Evolutionary conservation across 1,140 invertebrate species (phyloP).

Genomic region (Drosophila sturtevanti): DNA sequence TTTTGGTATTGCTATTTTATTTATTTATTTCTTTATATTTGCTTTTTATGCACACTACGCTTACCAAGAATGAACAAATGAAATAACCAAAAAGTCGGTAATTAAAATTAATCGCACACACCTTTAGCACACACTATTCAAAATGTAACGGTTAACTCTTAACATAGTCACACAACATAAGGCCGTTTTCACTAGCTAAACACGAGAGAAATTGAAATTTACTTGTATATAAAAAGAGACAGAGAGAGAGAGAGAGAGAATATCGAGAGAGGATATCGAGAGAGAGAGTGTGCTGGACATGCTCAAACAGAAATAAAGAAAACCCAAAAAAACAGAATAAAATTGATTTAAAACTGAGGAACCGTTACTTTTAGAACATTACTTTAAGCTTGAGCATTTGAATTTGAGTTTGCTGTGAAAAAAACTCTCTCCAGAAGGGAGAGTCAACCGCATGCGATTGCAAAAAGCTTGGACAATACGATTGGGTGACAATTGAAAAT

Average conservation of each 20-base stretch:
- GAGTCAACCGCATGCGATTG: conserved; percentile 24
- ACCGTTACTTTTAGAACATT: conserved; percentile 32
- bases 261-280: conserved; percentile 44
- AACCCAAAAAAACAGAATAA: conserved; percentile 56
- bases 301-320: conserved; percentile 70
- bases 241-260: conserved; percentile 36
- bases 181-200: conserved; percentile 71
- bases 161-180: conserved; percentile 49
- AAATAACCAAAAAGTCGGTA: neutral
- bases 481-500: neutral
- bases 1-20: conserved; percentile 67
- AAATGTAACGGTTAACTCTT: conserved; percentile 41
- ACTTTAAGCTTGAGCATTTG: conserved; percentile 50
- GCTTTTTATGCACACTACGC: conserved; percentile 80
- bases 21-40: conserved; percentile 77
- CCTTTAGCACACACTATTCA: conserved; percentile 63
- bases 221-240: conserved; percentile 8
- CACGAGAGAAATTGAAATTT: conserved; percentile 66
- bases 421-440: neutral
- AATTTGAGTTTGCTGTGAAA: conserved; percentile 5
- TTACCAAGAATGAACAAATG: conserved; percentile 66
- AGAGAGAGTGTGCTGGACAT: conserved; percentile 70
- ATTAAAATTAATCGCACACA: conserved; percentile 58
- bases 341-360: conserved; percentile 35
- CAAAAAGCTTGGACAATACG: conserved; percentile 23